Evolutionary conservation across 2,797 vertebrate species (phyloP), one percentile per base, ranked within the genome.

Genomic region (Cheirogaleus major): DNA sequence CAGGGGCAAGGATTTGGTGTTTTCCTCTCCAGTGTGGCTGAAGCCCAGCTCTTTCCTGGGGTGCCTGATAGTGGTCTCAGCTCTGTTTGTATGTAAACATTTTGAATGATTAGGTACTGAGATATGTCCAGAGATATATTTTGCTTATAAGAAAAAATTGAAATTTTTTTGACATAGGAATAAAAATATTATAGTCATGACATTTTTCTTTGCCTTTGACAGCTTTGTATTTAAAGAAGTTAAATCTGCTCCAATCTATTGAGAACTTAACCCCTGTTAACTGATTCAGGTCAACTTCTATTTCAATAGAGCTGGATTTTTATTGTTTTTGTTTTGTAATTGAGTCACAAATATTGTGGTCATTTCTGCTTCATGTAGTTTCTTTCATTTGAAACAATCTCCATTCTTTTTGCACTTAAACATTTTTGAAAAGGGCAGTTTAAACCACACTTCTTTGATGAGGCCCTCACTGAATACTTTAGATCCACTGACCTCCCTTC

Each of bases 31-130:
- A 25, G 0, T 32, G 70, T 23, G 11, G 14, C 50, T 43, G 10
- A 13, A 57, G 4, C 32, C 41, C 57, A 91, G 0, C 14, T 45
- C 41, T 87, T 72, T 91, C 20, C 32, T 73, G 14, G 32, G 20
- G 8, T 87, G 12, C 23, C 13, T 69, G 27, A 13, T 45, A 59
- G 30, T 65, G 52, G 2, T 30, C 13, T 89, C 41, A 72, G 2
- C 2, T 86, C n/a, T 82, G 13, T 90, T 75, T 80, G 18, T 30
- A 72, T 43, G 22, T 32, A 65, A 94, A 89, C 5, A 78, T 61
- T 93, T 93, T 80, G 27, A 93, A 86, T 85, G 61, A 91, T n/a
- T 94, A 94, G 61, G 17, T 48, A 45, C 7, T 32, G 52, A 83
- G 7, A 59, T 48, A 5, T 50, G 0, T 30, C n/a, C 43, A 95